Evolutionary conservation across 2,888 invertebrate genomes (phyloP).

Genomic region (Steinernema hermaphroditum): DNA sequence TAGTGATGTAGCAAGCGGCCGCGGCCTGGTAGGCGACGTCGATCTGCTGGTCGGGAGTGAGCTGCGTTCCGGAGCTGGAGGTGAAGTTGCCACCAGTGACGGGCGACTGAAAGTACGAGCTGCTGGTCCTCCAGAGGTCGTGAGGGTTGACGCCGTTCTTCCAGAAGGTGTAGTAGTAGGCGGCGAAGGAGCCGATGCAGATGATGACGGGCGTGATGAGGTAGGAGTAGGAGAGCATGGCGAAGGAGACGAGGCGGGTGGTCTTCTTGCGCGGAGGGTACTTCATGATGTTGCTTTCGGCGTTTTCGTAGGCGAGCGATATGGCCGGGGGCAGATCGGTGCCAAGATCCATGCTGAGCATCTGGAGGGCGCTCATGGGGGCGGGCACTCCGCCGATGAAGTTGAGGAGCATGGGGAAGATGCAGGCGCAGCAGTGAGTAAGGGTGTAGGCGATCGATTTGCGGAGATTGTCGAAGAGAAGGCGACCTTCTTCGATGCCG

Average conservation of each 20-base stretch:
- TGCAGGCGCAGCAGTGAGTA: conserved; percentile 40
- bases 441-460: conserved; percentile 40
- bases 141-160: conserved; percentile 32
- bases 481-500: conserved; percentile 43
- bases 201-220: conserved; percentile 26
- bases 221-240: conserved; percentile 42
- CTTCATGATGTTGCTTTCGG: conserved; percentile 39
- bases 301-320: conserved; percentile 31
- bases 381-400: conserved; percentile 41
- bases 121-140: conserved; percentile 27
- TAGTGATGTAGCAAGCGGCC: conserved; percentile 38
- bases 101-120: conserved; percentile 39
- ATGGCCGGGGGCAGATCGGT: conserved; percentile 30
- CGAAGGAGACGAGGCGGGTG: conserved; percentile 37
- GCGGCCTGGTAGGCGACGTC: conserved; percentile 34
- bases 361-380: conserved; percentile 37
- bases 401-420: conserved; percentile 40
- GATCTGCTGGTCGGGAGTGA: conserved; percentile 30
- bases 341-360: conserved; percentile 24
- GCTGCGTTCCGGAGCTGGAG: conserved; percentile 14
- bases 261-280: conserved; percentile 33
- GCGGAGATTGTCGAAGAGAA: conserved; percentile 44
- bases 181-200: conserved; percentile 42
- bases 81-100: conserved; percentile 22
- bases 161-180: conserved; percentile 41